Conservation (phyloP, 2,113 vertebrate species). For the Neopipo cinnamomea region DNA sequence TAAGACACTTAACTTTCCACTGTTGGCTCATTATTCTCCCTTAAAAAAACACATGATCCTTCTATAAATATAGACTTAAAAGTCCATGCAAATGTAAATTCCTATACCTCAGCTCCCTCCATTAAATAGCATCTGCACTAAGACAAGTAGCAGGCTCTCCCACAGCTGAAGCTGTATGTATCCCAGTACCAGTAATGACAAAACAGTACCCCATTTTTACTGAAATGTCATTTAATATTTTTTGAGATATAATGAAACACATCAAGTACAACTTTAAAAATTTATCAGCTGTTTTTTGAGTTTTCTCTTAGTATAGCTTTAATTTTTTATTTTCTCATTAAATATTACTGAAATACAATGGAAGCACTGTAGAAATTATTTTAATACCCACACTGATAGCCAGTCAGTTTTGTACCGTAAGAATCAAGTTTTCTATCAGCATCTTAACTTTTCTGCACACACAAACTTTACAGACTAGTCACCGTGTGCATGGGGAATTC, state of each 20-base stretch:
- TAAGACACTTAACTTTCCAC: neutral
- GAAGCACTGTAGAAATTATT: neutral
- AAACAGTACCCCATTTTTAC: neutral
- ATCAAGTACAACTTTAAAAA: neutral
- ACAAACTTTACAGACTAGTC: neutral
- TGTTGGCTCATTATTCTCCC: neutral
- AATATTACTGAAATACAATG: neutral
- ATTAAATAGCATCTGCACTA: neutral
- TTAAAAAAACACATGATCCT: neutral
- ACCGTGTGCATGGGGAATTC: neutral
- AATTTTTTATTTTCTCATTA: neutral
- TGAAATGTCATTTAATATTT: neutral
- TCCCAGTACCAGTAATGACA: neutral
- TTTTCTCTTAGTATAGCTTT: neutral
- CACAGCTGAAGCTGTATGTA: neutral
- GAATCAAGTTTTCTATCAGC: neutral
- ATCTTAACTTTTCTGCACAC: neutral
- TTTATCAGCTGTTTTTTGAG: neutral
- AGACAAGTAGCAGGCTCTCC: neutral
- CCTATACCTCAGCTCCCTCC: neutral
- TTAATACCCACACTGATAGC: neutral
- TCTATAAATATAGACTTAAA: neutral
- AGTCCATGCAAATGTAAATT: neutral
- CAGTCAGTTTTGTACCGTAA: neutral
- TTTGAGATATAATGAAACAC: neutral